phyloP scores from a whole-genome alignment of 2,888 invertebrate genomes.

The Plebejus melissa region DNA sequence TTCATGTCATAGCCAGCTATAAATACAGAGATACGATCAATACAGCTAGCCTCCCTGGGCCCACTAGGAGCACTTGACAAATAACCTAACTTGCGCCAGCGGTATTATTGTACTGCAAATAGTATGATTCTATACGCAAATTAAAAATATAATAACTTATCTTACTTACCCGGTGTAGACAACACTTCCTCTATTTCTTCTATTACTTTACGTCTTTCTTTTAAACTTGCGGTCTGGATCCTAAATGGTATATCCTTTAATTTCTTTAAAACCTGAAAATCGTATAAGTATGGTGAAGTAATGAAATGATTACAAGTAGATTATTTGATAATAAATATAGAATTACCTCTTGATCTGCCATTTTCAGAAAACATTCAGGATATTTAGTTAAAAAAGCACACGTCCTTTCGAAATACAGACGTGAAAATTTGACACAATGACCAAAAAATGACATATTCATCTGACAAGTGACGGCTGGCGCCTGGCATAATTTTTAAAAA shows the following conservation, averaged over 20 bases:
- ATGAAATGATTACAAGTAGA: conserved; percentile 17
- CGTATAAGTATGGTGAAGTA: conserved; percentile 37
- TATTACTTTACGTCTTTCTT: conserved; percentile 83
- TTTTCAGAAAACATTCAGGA: conserved; percentile 70
- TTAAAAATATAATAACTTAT: background rate
- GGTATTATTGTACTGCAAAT: background rate
- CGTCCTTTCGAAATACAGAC: conserved; percentile 50
- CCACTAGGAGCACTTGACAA: conserved; percentile 8
- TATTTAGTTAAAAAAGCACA: conserved; percentile 47
- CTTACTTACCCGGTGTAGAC: conserved; percentile 83
- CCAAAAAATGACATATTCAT: background rate
- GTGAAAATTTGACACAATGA: conserved; percentile 36
- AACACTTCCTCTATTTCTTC: conserved; percentile 84
- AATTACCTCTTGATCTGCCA: conserved; percentile 84
- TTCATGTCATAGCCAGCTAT: background rate
- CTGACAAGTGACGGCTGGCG: background rate
- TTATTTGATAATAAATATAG: conserved; percentile 29
- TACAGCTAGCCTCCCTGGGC: conserved; percentile 32
- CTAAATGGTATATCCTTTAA: conserved; percentile 86
- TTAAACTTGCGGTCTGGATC: conserved; percentile 85
- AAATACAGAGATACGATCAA: conserved; percentile 33
- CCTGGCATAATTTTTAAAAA: background rate
- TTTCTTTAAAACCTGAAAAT: conserved; percentile 80
- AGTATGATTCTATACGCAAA: background rate
- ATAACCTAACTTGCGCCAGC: conserved; percentile 6